Percentiles rank a stretch among this genome's conserved stretches.
phyloP scores from a whole-genome alignment of 2,113 vertebrate species.

The Eublepharis macularius region DNA sequence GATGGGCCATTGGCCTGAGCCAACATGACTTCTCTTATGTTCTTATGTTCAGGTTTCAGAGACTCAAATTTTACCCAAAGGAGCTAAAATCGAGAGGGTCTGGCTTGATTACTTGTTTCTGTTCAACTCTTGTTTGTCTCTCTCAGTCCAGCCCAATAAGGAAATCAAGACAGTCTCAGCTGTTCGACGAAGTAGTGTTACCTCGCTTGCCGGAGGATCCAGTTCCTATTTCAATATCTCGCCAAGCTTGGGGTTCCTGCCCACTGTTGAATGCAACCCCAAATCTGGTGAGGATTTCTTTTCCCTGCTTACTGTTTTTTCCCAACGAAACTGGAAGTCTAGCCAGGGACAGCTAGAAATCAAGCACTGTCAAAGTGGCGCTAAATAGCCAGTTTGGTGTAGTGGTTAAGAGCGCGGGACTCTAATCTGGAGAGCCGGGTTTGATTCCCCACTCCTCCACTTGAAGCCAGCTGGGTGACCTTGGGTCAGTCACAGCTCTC shows the following conservation, averaged over 20 bases:
- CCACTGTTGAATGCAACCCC: slow-evolving; percentile 77
- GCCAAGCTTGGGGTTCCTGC: slow-evolving; percentile 52
- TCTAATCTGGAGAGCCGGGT: too few relatives aligned
- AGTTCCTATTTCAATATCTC: slow-evolving; percentile 66
- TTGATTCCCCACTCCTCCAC: too few relatives aligned
- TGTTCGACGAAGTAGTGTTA: slow-evolving; percentile 74
- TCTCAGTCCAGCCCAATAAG: slow-evolving; percentile 73
- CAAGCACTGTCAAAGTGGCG: not conserved
- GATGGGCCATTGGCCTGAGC: too few relatives aligned
- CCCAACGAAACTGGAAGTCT: not conserved
- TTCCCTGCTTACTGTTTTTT: not conserved
- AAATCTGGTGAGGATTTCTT: slow-evolving; percentile 80
- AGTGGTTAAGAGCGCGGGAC: too few relatives aligned
- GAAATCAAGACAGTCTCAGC: slow-evolving; percentile 72
- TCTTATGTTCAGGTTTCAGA: not conserved
- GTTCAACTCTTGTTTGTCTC: not conserved
- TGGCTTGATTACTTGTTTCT: not conserved
- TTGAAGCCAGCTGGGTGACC: too few relatives aligned
- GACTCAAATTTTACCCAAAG: not conserved
- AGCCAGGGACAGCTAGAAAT: not conserved
- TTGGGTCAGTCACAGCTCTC: too few relatives aligned
- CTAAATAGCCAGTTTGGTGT: too few relatives aligned
- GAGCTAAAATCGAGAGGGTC: not conserved
- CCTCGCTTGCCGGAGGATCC: slow-evolving; percentile 68
- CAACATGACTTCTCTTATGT: too few relatives aligned